Percentiles rank a stretch among this genome's conserved stretches.
phyloP scores from a whole-genome alignment of 1,140 invertebrate species.

The Trinorchestia longiramus region DNA sequence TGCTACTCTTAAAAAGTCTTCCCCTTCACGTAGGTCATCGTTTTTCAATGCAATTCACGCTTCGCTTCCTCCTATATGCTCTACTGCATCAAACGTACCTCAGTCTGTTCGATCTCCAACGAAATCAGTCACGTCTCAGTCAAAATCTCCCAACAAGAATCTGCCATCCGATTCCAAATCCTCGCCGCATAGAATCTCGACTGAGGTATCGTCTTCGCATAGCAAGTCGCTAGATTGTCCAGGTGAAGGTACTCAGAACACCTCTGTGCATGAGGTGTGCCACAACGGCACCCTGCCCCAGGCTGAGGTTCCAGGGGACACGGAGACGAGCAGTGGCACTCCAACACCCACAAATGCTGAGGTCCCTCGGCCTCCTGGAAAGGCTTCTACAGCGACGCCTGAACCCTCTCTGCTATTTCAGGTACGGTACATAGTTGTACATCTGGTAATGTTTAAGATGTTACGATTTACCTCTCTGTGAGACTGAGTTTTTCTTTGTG shows the following conservation, averaged over 20 bases:
- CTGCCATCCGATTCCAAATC: background rate
- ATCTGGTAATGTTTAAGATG: background rate
- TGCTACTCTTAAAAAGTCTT: slow-evolving; percentile 29
- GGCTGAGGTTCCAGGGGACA: background rate
- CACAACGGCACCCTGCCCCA: background rate
- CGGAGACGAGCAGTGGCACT: background rate
- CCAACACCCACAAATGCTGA: slow-evolving; percentile 20
- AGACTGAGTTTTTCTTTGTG: too few species aligned
- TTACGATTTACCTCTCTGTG: too few species aligned
- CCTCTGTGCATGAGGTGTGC: background rate
- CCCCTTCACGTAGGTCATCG: slow-evolving; percentile 12
- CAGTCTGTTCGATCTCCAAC: background rate
- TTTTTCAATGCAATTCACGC: slow-evolving; percentile 43
- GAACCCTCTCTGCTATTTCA: background rate
- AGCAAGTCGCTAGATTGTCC: background rate
- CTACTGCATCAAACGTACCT: slow-evolving; percentile 10
- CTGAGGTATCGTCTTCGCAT: background rate
- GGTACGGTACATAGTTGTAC: background rate
- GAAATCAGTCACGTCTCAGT: background rate
- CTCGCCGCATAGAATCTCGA: background rate
- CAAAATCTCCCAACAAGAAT: background rate
- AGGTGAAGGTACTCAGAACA: background rate
- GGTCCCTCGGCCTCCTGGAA: background rate
- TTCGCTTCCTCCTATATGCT: slow-evolving; percentile 20
- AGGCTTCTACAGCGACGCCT: background rate